Evolutionary conservation across 2,888 invertebrate genomes (phyloP).

Genomic region (Sesia apiformis): DNA sequence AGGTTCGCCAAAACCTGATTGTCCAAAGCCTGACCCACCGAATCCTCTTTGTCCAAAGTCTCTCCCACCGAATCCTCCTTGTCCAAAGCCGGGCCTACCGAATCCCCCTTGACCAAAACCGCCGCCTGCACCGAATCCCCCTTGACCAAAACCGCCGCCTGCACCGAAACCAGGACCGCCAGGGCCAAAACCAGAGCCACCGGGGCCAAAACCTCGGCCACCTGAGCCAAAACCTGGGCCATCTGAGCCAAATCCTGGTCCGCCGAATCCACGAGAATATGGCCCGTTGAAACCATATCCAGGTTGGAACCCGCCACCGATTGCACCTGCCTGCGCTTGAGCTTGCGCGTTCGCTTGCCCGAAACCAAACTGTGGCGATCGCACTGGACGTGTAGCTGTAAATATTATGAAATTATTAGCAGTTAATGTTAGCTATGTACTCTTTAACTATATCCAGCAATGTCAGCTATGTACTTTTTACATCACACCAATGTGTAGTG

Average conservation of each 20-base stretch:
- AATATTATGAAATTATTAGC: not conserved
- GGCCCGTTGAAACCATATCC: not conserved
- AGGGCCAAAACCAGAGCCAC: not conserved
- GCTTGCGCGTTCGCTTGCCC: conserved; percentile 25
- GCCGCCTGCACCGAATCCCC: conserved; percentile 6
- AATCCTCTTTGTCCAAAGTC: conserved; percentile 5
- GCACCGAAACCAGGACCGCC: conserved; percentile 8
- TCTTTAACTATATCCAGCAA: too few relatives aligned
- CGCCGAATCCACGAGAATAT: not conserved
- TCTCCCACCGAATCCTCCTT: conserved; percentile 1
- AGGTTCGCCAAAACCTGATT: conserved; percentile 3
- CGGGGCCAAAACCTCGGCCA: conserved; percentile 6
- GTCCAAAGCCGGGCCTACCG: conserved; percentile 11
- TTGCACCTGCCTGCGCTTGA: conserved; percentile 14
- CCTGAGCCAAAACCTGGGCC: conserved; percentile 6
- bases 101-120: not conserved
- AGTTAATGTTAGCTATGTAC: too few relatives aligned
- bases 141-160: conserved; percentile 6
- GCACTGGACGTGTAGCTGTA: conserved; percentile 24
- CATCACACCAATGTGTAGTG: too few relatives aligned
- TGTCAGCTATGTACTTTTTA: too few relatives aligned
- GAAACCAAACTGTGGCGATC: conserved; percentile 30
- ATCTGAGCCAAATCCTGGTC: conserved; percentile 3
- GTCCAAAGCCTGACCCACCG: conserved; percentile 3
- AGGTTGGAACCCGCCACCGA: conserved; percentile 10